Evolutionary conservation across 2,113 vertebrate species (phyloP).

Genomic region (Corythaixoides concolor): DNA sequence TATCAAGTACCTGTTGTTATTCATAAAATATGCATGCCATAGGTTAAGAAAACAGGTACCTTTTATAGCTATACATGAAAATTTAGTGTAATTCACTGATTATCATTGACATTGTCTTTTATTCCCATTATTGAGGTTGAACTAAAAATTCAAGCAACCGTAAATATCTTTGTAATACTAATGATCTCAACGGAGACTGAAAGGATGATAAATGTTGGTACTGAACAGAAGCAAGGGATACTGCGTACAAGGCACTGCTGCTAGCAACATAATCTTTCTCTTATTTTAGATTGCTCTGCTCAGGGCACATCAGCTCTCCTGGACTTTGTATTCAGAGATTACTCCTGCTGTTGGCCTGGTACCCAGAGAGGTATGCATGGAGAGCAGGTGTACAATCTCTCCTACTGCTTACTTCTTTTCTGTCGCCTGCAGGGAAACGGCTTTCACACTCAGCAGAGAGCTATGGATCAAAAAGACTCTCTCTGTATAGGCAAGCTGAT

Average conservation of each 20-base stretch:
- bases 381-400: accelerated
- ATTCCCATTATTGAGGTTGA: neutral
- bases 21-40: neutral
- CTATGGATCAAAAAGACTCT: neutral
- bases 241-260: neutral
- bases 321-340: neutral
- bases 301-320: neutral
- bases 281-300: neutral
- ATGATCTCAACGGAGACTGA: accelerated
- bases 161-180: neutral
- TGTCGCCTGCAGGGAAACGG: neutral
- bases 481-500: neutral
- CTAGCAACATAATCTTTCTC: neutral
- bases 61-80: neutral
- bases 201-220: neutral
- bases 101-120: neutral
- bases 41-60: neutral
- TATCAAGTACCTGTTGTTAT: neutral
- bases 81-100: neutral
- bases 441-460: neutral
- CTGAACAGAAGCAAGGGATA: neutral
- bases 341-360: neutral
- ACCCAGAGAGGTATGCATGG: neutral
- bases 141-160: neutral
- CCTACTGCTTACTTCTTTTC: neutral